Evolutionary conservation across 2,797 vertebrate genomes (phyloP).

Genomic region (Lepidocolaptes lacrymiger): DNA sequence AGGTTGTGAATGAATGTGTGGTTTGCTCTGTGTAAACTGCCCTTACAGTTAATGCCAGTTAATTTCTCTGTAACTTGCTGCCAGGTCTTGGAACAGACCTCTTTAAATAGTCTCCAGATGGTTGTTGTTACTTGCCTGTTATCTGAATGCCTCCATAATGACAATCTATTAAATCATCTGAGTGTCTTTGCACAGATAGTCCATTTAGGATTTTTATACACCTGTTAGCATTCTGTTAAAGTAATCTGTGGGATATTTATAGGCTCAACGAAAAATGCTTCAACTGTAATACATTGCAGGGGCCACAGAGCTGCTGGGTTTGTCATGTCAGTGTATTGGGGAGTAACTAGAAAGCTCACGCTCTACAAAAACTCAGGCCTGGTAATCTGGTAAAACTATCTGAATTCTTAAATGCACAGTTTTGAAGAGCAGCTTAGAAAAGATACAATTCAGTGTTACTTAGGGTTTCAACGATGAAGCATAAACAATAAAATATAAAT

Average conservation of each 20-base stretch:
- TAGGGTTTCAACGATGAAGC: neutral
- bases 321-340: neutral
- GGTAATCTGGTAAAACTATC: neutral
- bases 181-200: neutral
- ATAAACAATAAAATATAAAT: neutral
- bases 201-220: neutral
- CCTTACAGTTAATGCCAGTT: neutral
- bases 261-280: neutral
- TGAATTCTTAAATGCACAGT: neutral
- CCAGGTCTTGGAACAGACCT: neutral
- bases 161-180: neutral
- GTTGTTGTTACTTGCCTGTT: neutral
- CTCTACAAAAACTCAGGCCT: neutral
- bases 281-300: neutral
- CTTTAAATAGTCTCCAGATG: conserved; percentile 29
- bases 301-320: neutral
- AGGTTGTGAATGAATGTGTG: neutral
- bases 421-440: neutral
- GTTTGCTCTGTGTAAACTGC: neutral
- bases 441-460: neutral
- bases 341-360: neutral
- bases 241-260: neutral
- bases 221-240: neutral
- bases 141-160: neutral
- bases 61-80: neutral